A percentile compares a stretch with the other conserved stretches of the same genome.
Evolutionary conservation across 2,797 vertebrate species (phyloP).

Genomic region (Darevskia nairensis): DNA sequence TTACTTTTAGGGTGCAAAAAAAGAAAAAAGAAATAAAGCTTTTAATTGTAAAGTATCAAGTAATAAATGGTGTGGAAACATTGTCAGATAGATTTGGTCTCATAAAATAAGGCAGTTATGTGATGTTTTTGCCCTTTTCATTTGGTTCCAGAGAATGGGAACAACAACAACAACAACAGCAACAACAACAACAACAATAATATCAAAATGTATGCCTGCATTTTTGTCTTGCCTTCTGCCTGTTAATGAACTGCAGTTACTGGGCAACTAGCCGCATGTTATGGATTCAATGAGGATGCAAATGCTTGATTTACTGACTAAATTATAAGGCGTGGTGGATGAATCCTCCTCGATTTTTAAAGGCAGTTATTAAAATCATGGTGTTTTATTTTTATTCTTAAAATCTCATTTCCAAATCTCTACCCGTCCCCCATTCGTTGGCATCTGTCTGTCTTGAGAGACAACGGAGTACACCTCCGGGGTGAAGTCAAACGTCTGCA

Average conservation of each 20-base stretch:
- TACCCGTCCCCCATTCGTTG: neutral
- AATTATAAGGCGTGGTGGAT: conserved; percentile 37
- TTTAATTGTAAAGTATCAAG: conserved; percentile 67
- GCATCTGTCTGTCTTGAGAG: too few species aligned
- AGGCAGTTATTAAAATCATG: conserved; percentile 42
- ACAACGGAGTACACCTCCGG: too few species aligned
- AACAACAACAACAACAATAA: too few species aligned
- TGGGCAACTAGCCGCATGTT: conserved; percentile 49
- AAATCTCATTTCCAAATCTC: conserved; percentile 27
- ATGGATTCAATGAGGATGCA: conserved; percentile 41
- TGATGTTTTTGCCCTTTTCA: conserved; percentile 69
- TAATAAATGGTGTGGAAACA: conserved; percentile 61
- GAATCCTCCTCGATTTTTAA: conserved; percentile 49
- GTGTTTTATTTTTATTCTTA: neutral
- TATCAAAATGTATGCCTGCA: conserved; percentile 47
- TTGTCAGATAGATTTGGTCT: conserved; percentile 72
- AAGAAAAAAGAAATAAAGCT: neutral
- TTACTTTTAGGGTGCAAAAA: conserved; percentile 61
- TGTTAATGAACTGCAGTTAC: conserved; percentile 67
- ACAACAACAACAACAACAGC: neutral
- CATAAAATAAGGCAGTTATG: conserved; percentile 72
- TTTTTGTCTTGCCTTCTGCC: conserved; percentile 46
- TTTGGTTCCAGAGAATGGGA: conserved; percentile 70
- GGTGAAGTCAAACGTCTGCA: too few species aligned
- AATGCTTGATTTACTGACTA: conserved; percentile 30